A percentile compares a stretch with the other conserved stretches of the same genome.
phyloP scores from a whole-genome alignment of 92 coral and sea anemone genomes.

The Porites divaricata region DNA sequence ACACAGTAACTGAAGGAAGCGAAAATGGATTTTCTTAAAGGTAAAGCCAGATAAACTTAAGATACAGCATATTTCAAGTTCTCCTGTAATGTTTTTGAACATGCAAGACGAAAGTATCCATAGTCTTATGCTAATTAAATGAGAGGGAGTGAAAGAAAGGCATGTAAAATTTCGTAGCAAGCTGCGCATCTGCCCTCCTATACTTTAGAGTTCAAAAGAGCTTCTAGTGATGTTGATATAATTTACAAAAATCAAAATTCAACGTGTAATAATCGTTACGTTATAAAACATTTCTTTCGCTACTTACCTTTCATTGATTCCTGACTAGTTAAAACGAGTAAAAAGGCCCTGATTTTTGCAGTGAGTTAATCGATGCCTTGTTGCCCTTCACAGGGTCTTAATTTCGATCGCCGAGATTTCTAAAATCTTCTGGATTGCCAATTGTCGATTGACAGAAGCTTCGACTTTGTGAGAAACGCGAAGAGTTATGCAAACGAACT shows the following conservation, averaged over 20 bases:
- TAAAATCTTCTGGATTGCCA: background rate
- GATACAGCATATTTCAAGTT: background rate
- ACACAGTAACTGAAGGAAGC: background rate
- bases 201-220: background rate
- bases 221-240: background rate
- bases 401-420: background rate
- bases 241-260: background rate
- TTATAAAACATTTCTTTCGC: background rate
- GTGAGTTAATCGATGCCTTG: background rate
- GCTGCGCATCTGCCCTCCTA: background rate
- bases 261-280: background rate
- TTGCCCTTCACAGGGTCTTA: background rate
- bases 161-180: background rate
- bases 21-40: background rate
- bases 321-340: too few relatives aligned
- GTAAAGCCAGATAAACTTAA: background rate
- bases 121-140: background rate
- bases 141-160: background rate
- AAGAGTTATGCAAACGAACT: background rate
- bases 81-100: background rate
- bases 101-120: background rate
- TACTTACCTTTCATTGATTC: constrained; percentile 23
- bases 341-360: background rate
- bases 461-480: background rate
- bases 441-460: background rate